Conservation (phyloP, 2,888 invertebrate genomes). For the Rhyacophila evoluta region DNA sequence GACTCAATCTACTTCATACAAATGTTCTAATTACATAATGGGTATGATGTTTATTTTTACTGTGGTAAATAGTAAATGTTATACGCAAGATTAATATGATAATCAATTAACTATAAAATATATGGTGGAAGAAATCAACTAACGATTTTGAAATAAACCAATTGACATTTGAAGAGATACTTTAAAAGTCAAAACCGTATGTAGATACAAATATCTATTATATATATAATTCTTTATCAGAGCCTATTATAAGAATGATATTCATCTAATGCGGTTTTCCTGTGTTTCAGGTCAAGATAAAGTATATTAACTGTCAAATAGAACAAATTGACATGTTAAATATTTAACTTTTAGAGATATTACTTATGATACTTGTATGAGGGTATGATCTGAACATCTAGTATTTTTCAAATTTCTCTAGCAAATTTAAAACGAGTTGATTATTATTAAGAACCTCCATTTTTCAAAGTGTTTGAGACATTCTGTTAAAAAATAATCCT, state of each 20-base stretch:
- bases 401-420: slow-evolving; percentile 51
- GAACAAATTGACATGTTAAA: background rate
- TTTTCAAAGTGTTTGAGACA: slow-evolving; percentile 34
- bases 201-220: too few species aligned
- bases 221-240: too few species aligned
- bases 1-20: too few species aligned
- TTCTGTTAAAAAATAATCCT: slow-evolving; percentile 28
- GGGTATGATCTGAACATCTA: slow-evolving; percentile 45
- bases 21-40: too few species aligned
- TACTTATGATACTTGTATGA: slow-evolving; percentile 45
- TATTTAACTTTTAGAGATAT: background rate
- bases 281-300: too few species aligned
- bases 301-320: background rate
- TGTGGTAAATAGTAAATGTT: too few species aligned
- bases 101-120: background rate
- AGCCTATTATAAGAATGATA: too few species aligned
- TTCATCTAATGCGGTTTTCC: background rate
- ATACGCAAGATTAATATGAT: too few species aligned
- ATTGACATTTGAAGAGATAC: too few species aligned
- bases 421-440: slow-evolving; percentile 49
- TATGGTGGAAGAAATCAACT: background rate
- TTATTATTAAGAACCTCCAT: slow-evolving; percentile 46
- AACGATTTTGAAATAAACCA: too few species aligned
- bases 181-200: too few species aligned
- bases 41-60: too few species aligned